These are phyloP conservation scores for Elysia crispata DNA, from an alignment of 2,888 invertebrate genomes.

Conservation along the genomic window DNA sequence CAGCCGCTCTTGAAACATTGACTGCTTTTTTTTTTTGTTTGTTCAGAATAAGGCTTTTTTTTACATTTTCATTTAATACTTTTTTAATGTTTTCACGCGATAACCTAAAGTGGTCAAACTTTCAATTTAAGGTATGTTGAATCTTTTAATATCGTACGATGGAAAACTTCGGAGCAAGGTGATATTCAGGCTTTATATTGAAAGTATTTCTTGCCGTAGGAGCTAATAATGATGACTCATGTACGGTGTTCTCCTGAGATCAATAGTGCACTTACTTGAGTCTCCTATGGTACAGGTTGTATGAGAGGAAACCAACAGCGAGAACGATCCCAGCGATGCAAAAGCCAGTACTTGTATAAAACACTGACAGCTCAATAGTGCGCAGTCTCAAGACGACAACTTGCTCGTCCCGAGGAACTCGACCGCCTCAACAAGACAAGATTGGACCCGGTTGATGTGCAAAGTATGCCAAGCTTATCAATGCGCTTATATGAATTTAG, in stretches of 20 bases:
- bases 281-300: slow-evolving; percentile 90
- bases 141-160: too few species aligned
- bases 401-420: slow-evolving; percentile 86
- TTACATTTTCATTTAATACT: too few species aligned
- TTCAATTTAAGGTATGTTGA: too few species aligned
- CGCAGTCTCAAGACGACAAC: slow-evolving; percentile 82
- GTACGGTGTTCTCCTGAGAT: not conserved
- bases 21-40: too few species aligned
- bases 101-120: too few species aligned
- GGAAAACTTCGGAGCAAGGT: too few species aligned
- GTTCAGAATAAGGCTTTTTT: too few species aligned
- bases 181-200: not conserved
- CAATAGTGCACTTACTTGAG: slow-evolving; percentile 63
- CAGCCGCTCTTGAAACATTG: too few species aligned
- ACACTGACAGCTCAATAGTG: slow-evolving; percentile 87
- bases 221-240: not conserved
- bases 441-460: too few species aligned
- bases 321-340: slow-evolving; percentile 91
- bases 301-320: slow-evolving; percentile 92
- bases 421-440: slow-evolving; percentile 81
- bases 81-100: too few species aligned
- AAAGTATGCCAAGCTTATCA: too few species aligned
- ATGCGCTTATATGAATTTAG: too few species aligned
- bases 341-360: slow-evolving; percentile 85
- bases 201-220: not conserved